Base-by-base conservation (phyloP, 92 coral and sea anemone genomes). In the Heliopora coerulea region DNA sequence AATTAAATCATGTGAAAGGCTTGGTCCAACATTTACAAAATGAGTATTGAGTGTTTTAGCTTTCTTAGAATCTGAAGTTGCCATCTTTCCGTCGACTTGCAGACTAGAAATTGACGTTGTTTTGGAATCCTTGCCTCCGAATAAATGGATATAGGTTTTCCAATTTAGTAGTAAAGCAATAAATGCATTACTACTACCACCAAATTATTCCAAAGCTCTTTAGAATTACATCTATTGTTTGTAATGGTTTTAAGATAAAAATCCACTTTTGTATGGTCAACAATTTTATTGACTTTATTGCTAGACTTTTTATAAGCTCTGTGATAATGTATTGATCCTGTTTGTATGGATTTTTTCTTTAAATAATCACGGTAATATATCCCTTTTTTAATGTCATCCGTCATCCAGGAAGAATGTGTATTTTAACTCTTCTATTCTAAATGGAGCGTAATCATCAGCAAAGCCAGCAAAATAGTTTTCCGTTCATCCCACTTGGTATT, bases 281-380 rank as follows among this genome's bases (percentile, higher is more conserved):
- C 54, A 21, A 40, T 64, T 40, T 19, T 35, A 42, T 64, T 64
- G 27, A 44, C 46, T 64, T 40, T 34, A 25, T 64, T 64, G 32
- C 72, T 49, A 3, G 72, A 39, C 19, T 32, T 64, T 64, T 64
- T 64, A 61, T 61, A 61, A 4, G 72, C 49, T 19, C 19, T 27
- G 37, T 39, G 29, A 24, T 32, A 64, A 64, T 64, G 19, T 25
- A 26, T 14, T 32, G 72, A 64, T 17, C 35, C 46, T 8, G 54
- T 35, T n/a, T 25, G 50, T 7, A 44, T 64, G 12, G 54, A 39
- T 64, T 35, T 64, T 15, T 35, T 25, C 46, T 34, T 17, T 40
- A 64, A 40, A 40, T 64, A 64, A 30, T 64, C 72, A 20, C 72
- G 27, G 37, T 64, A 50, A 40, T 32, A 32, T 42, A 32, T 64